Evolutionary conservation across 2,113 vertebrate species (phyloP), one percentile per base, ranked within the genome.

Genomic region (Equus przewalskii): DNA sequence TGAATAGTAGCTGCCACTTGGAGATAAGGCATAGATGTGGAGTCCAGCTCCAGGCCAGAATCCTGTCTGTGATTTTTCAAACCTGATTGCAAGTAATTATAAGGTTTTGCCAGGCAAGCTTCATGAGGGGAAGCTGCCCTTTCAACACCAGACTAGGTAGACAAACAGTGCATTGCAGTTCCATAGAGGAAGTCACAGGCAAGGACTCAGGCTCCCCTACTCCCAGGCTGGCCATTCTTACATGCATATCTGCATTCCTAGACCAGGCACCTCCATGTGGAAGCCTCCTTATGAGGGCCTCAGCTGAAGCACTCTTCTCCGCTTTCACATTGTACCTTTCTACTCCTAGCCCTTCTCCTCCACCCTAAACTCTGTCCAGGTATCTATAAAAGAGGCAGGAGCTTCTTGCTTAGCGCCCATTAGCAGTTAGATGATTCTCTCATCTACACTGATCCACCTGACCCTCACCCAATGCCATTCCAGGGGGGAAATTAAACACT

Each of bases 181-280:
- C 86, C 22, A 28, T 33, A 11, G 5, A 6, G 16, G 6, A 93
- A 62, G 6, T 7, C 28, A 12, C 3, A 26, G 19, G 33, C 6
- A 73, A 49, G 30, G 4, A 41, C 21, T 79, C 8, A n/a, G 22
- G 2, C 6, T 60, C 5, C 10, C 7, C 5, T 14, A 62, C 28
- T 30, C 30, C 24, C 28, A 28, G 2, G 3, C 10, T 56, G 21
- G 21, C 2, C n/a, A 46, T 41, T 16, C 3, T 2, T 64, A 22
- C 3, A 14, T 2, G 14, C 1, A 2, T 36, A 36, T 30, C 22
- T 69, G 36, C 1, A 65, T n/a, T 51, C 7, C 18, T 41, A 64
- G 5, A 3, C 7, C 36, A 51, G 21, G 10, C 14, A 56, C 11
- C 26, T 41, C 18, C 22, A 4, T 0, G 0, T 3, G 2, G 21